These are phyloP conservation scores for Dipodomys spectabilis DNA, from an alignment of 2,113 vertebrate genomes.

Conservation along the genomic window DNA sequence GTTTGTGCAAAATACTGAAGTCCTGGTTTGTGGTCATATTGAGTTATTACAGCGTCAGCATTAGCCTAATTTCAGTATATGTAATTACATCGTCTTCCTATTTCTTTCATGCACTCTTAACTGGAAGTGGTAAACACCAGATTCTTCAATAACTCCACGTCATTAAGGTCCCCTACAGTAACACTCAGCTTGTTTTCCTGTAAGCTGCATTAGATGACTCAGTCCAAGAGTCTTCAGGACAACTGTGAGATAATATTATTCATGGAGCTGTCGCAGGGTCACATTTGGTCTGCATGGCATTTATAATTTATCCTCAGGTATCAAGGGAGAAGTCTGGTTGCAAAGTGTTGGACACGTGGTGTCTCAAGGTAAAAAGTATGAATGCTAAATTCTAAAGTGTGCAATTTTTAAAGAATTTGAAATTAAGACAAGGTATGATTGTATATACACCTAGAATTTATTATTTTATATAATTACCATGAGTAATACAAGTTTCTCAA, in stretches of 20 bases:
- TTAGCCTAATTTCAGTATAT: conserved; percentile 70
- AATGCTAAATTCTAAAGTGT: neutral
- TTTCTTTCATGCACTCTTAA: conserved; percentile 71
- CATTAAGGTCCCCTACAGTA: conserved; percentile 73
- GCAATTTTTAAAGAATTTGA: conserved; percentile 1
- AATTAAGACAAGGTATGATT: conserved; percentile 10
- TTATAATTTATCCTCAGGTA: conserved; percentile 43
- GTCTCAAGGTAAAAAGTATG: neutral
- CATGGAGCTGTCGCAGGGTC: neutral
- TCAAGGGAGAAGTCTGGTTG: conserved; percentile 3
- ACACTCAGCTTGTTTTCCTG: conserved; percentile 74
- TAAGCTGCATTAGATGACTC: conserved; percentile 78
- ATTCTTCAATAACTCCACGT: conserved; percentile 74
- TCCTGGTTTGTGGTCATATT: conserved; percentile 38
- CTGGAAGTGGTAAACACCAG: conserved; percentile 76
- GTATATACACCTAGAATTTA: neutral
- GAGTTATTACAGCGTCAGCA: conserved; percentile 33
- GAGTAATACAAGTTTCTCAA: neutral
- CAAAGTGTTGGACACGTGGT: neutral
- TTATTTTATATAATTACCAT: neutral
- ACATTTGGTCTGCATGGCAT: neutral
- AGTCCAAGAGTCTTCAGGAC: conserved; percentile 55
- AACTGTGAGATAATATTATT: conserved; percentile 71
- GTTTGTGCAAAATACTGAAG: neutral
- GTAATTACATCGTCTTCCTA: conserved; percentile 69